These are phyloP conservation scores for Scolopax rusticola DNA, from an alignment of 2,797 vertebrate species.

Conservation along the genomic window DNA sequence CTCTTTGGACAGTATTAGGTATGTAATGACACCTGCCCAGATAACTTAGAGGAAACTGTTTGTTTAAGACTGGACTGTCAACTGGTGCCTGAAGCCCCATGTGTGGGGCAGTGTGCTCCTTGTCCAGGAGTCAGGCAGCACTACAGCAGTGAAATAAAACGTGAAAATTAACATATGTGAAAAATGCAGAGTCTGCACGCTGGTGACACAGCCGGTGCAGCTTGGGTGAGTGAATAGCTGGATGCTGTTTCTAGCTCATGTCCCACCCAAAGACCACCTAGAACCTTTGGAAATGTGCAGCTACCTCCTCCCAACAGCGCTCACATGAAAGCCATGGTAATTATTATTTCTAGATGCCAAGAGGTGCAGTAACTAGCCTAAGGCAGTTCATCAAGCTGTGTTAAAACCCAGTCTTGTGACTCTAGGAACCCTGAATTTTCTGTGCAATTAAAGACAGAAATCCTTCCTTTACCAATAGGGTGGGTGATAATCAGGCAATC, in stretches of 20 bases:
- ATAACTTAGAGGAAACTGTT: neutral
- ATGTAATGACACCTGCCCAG: neutral
- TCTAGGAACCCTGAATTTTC: neutral
- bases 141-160: neutral
- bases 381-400: neutral
- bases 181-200: neutral
- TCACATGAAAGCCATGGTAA: neutral
- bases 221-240: neutral
- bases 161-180: neutral
- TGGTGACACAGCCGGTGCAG: neutral
- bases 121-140: neutral
- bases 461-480: neutral
- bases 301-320: neutral
- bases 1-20: neutral
- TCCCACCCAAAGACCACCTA: neutral
- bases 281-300: neutral
- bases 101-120: neutral
- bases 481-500: neutral
- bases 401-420: neutral
- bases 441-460: neutral
- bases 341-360: neutral
- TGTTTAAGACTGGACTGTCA: neutral
- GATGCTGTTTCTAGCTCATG: neutral
- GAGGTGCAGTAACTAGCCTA: neutral
- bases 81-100: neutral